These are phyloP conservation scores for Passer domesticus DNA, from an alignment of 2,113 vertebrate genomes.

Conservation along the genomic window DNA sequence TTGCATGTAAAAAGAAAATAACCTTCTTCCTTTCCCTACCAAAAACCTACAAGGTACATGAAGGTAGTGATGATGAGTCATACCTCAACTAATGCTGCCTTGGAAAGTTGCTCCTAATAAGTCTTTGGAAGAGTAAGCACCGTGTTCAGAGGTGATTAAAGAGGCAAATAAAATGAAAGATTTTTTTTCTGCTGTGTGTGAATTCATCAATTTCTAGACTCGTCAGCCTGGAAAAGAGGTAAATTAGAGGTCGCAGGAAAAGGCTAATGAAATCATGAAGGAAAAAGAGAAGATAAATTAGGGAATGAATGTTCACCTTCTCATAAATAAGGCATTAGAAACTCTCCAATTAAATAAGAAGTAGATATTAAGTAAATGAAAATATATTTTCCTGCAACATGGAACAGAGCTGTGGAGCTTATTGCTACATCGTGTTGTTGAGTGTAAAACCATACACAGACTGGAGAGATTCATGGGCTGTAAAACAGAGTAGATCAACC, in stretches of 20 bases:
- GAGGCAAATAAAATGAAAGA: conserved; percentile 25
- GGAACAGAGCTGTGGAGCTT: background rate
- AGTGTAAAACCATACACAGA: background rate
- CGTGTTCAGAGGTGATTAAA: background rate
- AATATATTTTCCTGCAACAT: background rate
- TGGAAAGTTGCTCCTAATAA: background rate
- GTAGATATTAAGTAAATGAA: background rate
- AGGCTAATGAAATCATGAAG: background rate
- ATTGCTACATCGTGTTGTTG: background rate
- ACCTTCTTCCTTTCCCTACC: background rate
- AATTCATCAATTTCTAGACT: conserved; percentile 28
- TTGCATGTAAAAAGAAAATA: background rate
- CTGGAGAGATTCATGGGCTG: background rate
- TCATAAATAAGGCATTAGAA: background rate
- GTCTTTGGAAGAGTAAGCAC: conserved; percentile 5
- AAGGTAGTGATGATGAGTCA: background rate
- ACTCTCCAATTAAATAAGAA: background rate
- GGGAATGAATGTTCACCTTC: background rate
- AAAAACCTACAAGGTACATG: background rate
- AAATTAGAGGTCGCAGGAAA: background rate
- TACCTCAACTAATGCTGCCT: background rate
- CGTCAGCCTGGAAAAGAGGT: background rate
- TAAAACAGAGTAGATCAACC: background rate
- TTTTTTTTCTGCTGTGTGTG: background rate
- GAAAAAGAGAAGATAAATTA: background rate